Conservation (phyloP, 2,113 vertebrate genomes). For the Shinisaurus crocodilurus region DNA sequence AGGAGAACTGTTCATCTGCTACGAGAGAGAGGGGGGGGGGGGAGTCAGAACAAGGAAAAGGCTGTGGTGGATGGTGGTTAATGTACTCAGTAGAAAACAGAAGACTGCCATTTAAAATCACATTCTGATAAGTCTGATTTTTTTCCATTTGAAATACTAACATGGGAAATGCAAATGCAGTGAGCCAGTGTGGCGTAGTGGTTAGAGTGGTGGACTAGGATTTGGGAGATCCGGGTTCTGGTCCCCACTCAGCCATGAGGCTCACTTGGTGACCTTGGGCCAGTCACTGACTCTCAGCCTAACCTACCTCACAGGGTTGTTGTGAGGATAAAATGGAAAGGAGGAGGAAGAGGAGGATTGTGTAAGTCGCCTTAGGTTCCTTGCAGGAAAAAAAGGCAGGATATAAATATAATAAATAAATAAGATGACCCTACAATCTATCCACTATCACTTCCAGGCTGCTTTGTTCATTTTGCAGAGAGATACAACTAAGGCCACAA, state of each 20-base stretch:
- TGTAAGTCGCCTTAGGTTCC: no score
- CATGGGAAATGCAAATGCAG: neutral
- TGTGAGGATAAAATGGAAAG: no score
- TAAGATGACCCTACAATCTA: neutral
- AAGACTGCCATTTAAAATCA: neutral
- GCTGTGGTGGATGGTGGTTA: neutral
- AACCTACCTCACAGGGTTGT: no score
- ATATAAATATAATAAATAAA: no score
- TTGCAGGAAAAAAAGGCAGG: no score
- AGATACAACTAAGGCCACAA: conserved; percentile 37
- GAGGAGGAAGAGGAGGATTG: no score
- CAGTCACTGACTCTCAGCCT: no score
- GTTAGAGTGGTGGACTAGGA: no score
- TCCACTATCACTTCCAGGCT: neutral
- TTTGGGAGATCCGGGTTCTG: no score
- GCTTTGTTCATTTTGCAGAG: conserved; percentile 13
- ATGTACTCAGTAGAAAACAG: neutral
- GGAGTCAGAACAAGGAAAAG: neutral
- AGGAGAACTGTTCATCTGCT: conserved; percentile 76
- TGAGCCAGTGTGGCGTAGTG: neutral
- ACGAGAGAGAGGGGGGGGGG: conserved; percentile 36
- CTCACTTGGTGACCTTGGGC: no score
- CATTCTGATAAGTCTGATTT: neutral
- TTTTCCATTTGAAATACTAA: neutral
- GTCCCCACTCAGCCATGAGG: no score